Evolutionary conservation across 2,888 invertebrate species (phyloP).

Genomic region (Folsomia manolachei): DNA sequence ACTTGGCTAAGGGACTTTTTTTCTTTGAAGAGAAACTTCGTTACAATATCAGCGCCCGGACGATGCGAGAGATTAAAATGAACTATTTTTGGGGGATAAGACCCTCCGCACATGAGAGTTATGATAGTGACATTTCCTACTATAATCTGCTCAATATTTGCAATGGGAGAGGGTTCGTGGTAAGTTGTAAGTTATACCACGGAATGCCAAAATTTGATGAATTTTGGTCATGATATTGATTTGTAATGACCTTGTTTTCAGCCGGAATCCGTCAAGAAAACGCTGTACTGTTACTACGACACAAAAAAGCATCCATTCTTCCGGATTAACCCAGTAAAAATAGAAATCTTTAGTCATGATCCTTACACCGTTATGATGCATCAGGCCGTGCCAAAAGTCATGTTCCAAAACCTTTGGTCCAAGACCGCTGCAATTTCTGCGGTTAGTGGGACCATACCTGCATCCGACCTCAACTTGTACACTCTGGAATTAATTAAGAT

Average conservation of each 20-base stretch:
- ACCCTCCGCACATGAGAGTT: not conserved
- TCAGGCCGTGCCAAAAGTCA: not conserved
- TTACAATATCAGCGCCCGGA: not conserved
- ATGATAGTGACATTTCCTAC: not conserved
- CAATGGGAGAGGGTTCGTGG: not conserved
- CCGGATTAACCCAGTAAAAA: not conserved
- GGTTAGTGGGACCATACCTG: not conserved
- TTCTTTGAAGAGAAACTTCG: not conserved
- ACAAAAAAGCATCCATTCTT: not conserved
- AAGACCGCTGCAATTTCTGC: not conserved
- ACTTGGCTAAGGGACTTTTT: not conserved
- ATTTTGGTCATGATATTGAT: not conserved
- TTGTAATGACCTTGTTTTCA: not conserved
- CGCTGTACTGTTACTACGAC: not conserved
- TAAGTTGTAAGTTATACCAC: not conserved
- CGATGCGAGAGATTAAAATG: not conserved
- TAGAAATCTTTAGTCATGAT: not conserved
- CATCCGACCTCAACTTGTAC: not conserved
- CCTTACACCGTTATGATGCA: not conserved
- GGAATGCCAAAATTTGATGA: not conserved
- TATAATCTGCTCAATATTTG: not conserved
- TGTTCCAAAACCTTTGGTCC: not conserved
- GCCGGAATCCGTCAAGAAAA: not conserved
- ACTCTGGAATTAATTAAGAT: not conserved
- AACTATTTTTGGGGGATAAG: not conserved